These are phyloP conservation scores for Chionodraco myersi DNA, from an alignment of 2,113 vertebrate species.

Conservation along the genomic window DNA sequence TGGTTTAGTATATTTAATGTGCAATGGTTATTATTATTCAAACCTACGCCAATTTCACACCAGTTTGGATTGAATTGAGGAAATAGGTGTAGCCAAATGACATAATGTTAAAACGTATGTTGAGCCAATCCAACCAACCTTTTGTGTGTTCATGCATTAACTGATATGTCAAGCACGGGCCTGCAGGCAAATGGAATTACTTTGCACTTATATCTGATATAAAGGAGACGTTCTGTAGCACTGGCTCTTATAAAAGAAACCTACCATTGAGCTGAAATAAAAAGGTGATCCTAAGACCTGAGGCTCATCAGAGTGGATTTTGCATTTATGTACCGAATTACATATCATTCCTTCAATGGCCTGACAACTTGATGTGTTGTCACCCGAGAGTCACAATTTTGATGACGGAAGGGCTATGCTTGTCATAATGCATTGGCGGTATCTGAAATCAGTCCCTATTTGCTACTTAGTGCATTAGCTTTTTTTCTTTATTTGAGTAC, in stretches of 20 bases:
- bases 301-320: conserved; percentile 41
- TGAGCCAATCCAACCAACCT: conserved; percentile 19
- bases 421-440: not conserved
- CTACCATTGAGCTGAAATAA: conserved; percentile 42
- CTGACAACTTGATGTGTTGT: conserved; percentile 1
- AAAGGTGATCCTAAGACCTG: conserved; percentile 25
- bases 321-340: conserved; percentile 28
- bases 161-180: conserved; percentile 29
- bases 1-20: not conserved
- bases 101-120: conserved; percentile 16
- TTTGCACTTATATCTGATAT: conserved; percentile 34
- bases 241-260: conserved; percentile 13
- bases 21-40: not conserved
- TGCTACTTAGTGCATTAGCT: not conserved
- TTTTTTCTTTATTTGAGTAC: not conserved
- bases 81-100: conserved; percentile 6
- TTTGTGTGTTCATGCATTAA: conserved; percentile 8
- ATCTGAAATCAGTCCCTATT: not conserved
- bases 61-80: not conserved
- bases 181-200: conserved; percentile 56
- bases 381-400: not conserved
- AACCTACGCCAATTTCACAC: conserved; percentile 2
- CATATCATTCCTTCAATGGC: conserved; percentile 11
- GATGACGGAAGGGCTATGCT: not conserved
- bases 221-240: not conserved